These are phyloP conservation scores for Petrophora chlorosata DNA, from an alignment of 2,888 invertebrate species.

Conservation along the genomic window DNA sequence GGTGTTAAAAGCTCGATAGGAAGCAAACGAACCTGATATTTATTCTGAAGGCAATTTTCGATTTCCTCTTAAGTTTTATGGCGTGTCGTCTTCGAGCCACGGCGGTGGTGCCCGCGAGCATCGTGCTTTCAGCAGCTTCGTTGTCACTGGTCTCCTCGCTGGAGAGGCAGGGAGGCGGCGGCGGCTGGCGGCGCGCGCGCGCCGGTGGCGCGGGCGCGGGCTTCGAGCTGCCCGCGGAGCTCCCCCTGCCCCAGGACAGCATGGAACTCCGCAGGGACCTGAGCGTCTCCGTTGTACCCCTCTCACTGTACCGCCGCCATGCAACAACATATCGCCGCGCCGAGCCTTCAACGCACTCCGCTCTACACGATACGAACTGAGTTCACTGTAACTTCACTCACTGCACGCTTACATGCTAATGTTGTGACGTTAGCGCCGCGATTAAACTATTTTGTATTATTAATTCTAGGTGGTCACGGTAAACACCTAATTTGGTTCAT, in stretches of 20 bases:
- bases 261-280: slow-evolving; percentile 78
- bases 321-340: slow-evolving; percentile 79
- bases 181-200: slow-evolving; percentile 31
- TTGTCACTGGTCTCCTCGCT: slow-evolving; percentile 57
- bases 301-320: slow-evolving; percentile 66
- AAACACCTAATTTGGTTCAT: slow-evolving; percentile 54
- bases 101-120: slow-evolving; percentile 74
- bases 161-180: slow-evolving; percentile 38
- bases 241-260: slow-evolving; percentile 72
- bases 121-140: slow-evolving; percentile 57
- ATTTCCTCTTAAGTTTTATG: slow-evolving; percentile 74
- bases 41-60: slow-evolving; percentile 73
- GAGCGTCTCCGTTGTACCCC: slow-evolving; percentile 81
- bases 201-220: slow-evolving; percentile 44
- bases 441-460: slow-evolving; percentile 14
- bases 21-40: slow-evolving; percentile 63
- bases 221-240: slow-evolving; percentile 58
- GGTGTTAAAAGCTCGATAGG: slow-evolving; percentile 5
- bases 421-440: slow-evolving; percentile 2
- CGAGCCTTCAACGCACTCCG: slow-evolving; percentile 54
- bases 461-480: slow-evolving; percentile 13
- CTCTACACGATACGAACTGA: slow-evolving; percentile 46
- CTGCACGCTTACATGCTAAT: slow-evolving; percentile 19
- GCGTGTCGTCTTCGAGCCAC: slow-evolving; percentile 75
- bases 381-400: slow-evolving; percentile 14